A percentile compares a stretch with the other conserved stretches of the same genome.
Evolutionary conservation across 2,797 vertebrate genomes (phyloP).

Genomic region (Thripadectes ignobilis): DNA sequence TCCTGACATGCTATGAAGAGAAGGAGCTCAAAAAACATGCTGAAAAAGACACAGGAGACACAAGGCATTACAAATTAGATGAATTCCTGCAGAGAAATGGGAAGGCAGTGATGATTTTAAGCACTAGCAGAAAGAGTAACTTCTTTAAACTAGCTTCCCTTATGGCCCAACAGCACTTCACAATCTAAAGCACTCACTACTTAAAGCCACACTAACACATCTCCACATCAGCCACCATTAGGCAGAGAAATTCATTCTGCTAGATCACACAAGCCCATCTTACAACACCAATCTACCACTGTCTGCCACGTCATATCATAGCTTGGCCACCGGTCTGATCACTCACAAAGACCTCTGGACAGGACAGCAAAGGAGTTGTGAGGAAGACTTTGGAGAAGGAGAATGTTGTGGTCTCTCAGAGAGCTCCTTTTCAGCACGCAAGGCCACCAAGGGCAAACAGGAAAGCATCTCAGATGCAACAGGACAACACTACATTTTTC

Average conservation of each 20-base stretch:
- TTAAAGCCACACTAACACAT: neutral
- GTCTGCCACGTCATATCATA: rapidly evolving
- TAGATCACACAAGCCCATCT: neutral
- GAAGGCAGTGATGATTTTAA: neutral
- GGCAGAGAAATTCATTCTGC: neutral
- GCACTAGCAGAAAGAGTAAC: neutral
- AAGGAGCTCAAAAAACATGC: neutral
- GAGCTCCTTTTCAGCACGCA: neutral
- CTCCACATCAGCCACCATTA: neutral
- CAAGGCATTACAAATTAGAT: neutral
- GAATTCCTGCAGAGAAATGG: neutral
- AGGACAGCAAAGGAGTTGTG: neutral
- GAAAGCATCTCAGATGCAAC: neutral
- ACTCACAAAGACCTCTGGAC: neutral
- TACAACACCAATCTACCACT: neutral
- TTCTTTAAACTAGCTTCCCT: neutral
- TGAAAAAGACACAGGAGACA: neutral
- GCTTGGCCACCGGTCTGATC: neutral
- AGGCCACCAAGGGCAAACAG: neutral
- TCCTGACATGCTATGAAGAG: neutral
- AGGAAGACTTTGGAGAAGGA: neutral
- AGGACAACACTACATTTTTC: neutral
- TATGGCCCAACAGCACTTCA: neutral
- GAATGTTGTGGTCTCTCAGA: neutral
- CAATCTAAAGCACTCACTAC: neutral